These are phyloP conservation scores for Plumapathes pennacea DNA, from an alignment of 92 coral and sea anemone species.

Conservation along the genomic window DNA sequence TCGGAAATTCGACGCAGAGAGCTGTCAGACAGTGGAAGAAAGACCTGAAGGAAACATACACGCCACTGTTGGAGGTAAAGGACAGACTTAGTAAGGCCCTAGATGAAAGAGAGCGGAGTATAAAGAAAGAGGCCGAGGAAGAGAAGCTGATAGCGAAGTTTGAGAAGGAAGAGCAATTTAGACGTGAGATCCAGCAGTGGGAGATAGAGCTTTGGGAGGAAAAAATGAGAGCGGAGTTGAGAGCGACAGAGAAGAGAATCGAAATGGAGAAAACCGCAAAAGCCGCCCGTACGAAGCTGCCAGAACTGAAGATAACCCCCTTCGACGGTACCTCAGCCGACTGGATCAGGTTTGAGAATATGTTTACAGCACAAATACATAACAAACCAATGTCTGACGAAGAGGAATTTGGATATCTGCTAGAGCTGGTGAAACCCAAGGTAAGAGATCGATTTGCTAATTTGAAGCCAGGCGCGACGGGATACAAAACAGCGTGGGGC, in stretches of 20 bases:
- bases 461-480: slow-evolving; percentile 22
- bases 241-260: slow-evolving; percentile 28
- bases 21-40: slow-evolving; percentile 54
- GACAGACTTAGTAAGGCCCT: slow-evolving; percentile 9
- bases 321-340: slow-evolving; percentile 46
- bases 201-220: slow-evolving; percentile 48
- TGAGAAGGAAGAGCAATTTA: slow-evolving; percentile 47
- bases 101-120: slow-evolving; percentile 12
- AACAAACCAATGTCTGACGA: slow-evolving; percentile 14
- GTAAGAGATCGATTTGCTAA: slow-evolving; percentile 32
- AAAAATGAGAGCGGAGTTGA: slow-evolving; percentile 30
- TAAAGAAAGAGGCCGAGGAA: slow-evolving; percentile 15
- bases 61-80: slow-evolving; percentile 33
- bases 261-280: slow-evolving; percentile 30
- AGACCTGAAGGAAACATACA: slow-evolving; percentile 31
- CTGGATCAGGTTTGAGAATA: slow-evolving; percentile 58
- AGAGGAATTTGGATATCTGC: slow-evolving; percentile 32
- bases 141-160: slow-evolving; percentile 20
- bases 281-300: slow-evolving; percentile 28
- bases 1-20: slow-evolving; percentile 27
- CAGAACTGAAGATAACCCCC: slow-evolving; percentile 48
- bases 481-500: slow-evolving; percentile 28
- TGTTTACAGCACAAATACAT: slow-evolving; percentile 50
- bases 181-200: slow-evolving; percentile 33
- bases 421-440: slow-evolving; percentile 26